Conservation (phyloP, 2,797 vertebrate genomes). For the Petrocephalus schoutedeni region DNA sequence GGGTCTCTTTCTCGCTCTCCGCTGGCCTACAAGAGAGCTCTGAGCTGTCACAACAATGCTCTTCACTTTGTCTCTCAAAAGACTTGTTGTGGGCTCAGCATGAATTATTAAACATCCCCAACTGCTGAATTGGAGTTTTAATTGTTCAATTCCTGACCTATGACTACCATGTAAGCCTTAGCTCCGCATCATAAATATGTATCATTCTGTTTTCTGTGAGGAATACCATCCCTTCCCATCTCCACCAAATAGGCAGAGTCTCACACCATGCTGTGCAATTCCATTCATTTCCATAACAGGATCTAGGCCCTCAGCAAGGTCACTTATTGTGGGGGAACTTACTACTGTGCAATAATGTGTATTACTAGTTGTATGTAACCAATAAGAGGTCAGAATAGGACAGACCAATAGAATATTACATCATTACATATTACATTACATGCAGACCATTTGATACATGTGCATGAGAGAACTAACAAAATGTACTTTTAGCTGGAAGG, state of each 20-base stretch:
- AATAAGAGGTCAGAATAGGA: not conserved
- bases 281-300: not conserved
- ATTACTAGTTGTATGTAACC: not conserved
- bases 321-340: not conserved
- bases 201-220: not conserved
- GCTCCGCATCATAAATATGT: constrained; percentile 23
- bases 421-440: not conserved
- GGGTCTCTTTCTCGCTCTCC: not conserved
- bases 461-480: not conserved
- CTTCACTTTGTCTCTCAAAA: constrained; percentile 10
- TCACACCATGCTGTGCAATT: not conserved
- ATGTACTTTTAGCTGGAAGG: not conserved
- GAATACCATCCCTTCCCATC: not conserved
- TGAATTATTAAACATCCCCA: constrained; percentile 53
- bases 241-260: not conserved
- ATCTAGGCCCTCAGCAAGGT: not conserved
- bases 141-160: constrained; percentile 49
- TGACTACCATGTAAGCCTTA: constrained; percentile 33
- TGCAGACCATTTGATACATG: not conserved
- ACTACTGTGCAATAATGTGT: not conserved
- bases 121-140: constrained; percentile 54
- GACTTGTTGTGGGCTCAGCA: constrained; percentile 28
- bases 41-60: constrained; percentile 4
- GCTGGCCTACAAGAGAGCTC: not conserved
- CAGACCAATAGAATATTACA: not conserved